These are phyloP conservation scores for Himalopsyche kuldschensis DNA, from an alignment of 2,888 invertebrate species.

Conservation along the genomic window DNA sequence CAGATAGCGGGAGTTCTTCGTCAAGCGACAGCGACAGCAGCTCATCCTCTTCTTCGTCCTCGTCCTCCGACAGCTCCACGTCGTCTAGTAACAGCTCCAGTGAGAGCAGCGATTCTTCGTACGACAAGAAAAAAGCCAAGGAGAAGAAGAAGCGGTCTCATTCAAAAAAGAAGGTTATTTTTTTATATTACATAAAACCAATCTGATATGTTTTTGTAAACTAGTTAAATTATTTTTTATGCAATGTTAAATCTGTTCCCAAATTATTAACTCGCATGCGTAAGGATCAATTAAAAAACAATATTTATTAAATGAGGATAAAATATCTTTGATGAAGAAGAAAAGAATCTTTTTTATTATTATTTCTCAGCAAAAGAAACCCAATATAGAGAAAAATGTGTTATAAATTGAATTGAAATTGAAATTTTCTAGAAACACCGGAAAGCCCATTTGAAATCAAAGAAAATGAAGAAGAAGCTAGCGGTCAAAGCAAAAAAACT, in stretches of 20 bases:
- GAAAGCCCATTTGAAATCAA: constrained; percentile 2
- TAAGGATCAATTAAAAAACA: no score
- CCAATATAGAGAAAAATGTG: no score
- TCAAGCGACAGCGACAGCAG: constrained; percentile 2
- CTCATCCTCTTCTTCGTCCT: not conserved
- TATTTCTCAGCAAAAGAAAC: no score
- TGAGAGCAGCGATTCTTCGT: not conserved
- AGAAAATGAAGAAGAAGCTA: constrained; percentile 48
- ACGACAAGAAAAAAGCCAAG: not conserved
- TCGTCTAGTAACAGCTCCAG: not conserved
- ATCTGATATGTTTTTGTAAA: no score
- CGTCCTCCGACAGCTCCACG: not conserved
- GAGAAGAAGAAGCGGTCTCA: not conserved
- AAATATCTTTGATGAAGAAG: no score
- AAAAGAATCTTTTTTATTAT: no score
- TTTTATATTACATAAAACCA: no score
- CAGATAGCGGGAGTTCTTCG: not conserved
- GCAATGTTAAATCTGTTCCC: no score
- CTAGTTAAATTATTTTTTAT: no score
- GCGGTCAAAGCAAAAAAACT: constrained; percentile 50
- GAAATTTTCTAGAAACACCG: not conserved
- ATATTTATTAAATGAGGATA: no score
- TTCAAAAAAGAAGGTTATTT: not conserved
- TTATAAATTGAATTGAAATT: not conserved
- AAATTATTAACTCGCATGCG: no score